Base-by-base conservation (phyloP, 2,888 invertebrate species). In the Mythimna lalbum region DNA sequence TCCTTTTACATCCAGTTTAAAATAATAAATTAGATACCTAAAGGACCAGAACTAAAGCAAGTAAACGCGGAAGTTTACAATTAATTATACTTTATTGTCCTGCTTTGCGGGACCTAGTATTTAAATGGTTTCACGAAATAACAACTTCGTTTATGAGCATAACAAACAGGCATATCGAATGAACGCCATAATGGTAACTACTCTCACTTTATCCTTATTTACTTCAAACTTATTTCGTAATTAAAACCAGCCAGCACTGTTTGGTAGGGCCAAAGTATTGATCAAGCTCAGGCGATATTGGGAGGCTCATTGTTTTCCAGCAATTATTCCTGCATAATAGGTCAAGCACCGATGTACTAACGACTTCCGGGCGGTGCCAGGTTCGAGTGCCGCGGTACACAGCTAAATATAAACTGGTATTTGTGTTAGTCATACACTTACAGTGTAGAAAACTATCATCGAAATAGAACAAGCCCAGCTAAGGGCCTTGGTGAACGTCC, bases 351-450 rank as follows among this genome's bases (percentile, higher is more conserved):
- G 87, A 84, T 89, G 85, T 79, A 86, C 85, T 87, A 89, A 90
- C 89, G 88, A 92, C 91, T 92, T 93, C 93, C 93, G 89, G 89
- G 86, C 87, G 76, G 82, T 86, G 85, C 87, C 87, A 88, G 88
- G 86, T 89, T 90, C 84, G 88, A 89, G 87, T 87, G 84, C 83
- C 77, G 67, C 77, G 73, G 52, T 70, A 78, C 76, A 75, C 76
- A 60, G 81, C 90, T 91, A 90, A 90, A 91, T 91, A 90, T 93
- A 92, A 90, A 87, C 86, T 76, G 83, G 66, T 78, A 80, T 76
- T 53, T 66, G 76, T 70, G 73, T 78, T 76, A 82, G 70, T 86
- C 86, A 84, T 88, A 85, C 83, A 84, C 83, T 86, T 85, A 84
- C 83, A 81, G 82, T 80, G 77, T 81, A 81, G 68, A 78, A 77